Evolutionary conservation across 2,888 invertebrate genomes (phyloP), one percentile per base, ranked within the genome.

Genomic region (Conops quadrifasciatus): DNA sequence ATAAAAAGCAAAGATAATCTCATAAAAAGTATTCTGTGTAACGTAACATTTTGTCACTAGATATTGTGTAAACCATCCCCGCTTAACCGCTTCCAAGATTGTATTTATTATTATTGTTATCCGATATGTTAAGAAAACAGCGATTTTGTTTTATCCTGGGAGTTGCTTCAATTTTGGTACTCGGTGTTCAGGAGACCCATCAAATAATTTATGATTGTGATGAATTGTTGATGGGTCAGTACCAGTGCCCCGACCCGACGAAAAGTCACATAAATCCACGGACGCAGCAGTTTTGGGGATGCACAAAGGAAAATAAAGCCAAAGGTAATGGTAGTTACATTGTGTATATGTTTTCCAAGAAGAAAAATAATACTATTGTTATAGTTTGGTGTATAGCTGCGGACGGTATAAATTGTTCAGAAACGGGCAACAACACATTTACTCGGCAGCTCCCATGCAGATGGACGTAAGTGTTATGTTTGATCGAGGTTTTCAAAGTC

Each of bases 261-360:
- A 86, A 88, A 76, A 90, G 90, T 78, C 91, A 93, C 79, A 95
- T 97, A 79, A 96, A 97, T 84, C 90, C 91, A 0, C 90, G 92
- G 80, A 97, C 97, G 0, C 97, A 98, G 84, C 96, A 97, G 82
- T 91, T 93, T 45, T 87, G 86, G 76, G 94, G 93, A 71, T 97
- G 97, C 83, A 90, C 90, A 1, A 85, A 91, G 77, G 91, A 94
- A 80, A 94, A 94, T 75, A 91, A 90, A 86, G 94, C 95, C 11
- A 90, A 89, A 88, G 92, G 95, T 94, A 68, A 73, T 24, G 43
- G n/a, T 26, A 65, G 2, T 28, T 19, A 28, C 64, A 24, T n/a
- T 9, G 36, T n/a, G n/a, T 49, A 11, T 19, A 19, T 19, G 15
- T 49, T 19, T 19, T 49, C 11, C 19, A 19, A 15, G 59, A 60